Evolutionary conservation across 2,113 vertebrate species (phyloP).

Genomic region (Hymenochirus boettgeri): DNA sequence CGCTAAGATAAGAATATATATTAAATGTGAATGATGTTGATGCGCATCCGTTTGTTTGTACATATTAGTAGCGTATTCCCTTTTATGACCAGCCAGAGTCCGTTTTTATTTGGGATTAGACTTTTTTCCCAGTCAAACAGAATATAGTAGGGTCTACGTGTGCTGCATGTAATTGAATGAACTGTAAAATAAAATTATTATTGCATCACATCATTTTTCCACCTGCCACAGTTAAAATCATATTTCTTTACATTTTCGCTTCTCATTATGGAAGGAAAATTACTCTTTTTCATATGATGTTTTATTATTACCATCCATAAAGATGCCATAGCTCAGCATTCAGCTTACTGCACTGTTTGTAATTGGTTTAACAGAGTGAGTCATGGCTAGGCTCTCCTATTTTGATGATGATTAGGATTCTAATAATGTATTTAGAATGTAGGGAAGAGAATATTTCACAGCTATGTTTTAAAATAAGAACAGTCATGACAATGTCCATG

Average conservation of each 20-base stretch:
- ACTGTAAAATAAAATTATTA: not conserved
- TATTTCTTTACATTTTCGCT: conserved; percentile 15
- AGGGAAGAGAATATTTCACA: too few species aligned
- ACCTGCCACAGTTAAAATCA: not conserved
- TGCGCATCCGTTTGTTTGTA: too few species aligned
- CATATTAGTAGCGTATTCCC: too few species aligned
- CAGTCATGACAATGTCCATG: too few species aligned
- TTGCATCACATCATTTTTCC: not conserved
- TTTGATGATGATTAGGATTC: conserved; percentile 51
- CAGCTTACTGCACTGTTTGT: conserved; percentile 44
- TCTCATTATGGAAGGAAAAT: conserved; percentile 35
- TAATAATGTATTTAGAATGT: conserved; percentile 47
- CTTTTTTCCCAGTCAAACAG: not conserved
- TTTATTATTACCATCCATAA: conserved; percentile 47
- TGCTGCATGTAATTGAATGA: not conserved
- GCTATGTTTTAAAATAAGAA: too few species aligned
- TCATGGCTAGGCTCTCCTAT: conserved; percentile 46
- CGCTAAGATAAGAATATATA: too few species aligned
- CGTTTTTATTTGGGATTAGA: too few species aligned
- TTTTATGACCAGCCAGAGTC: too few species aligned
- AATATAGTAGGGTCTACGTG: not conserved
- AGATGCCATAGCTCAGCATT: conserved; percentile 45
- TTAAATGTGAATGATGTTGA: too few species aligned
- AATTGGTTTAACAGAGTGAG: conserved; percentile 52
- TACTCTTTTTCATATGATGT: conserved; percentile 42